These are phyloP conservation scores for Terebella lapidaria DNA, from an alignment of 2,888 invertebrate genomes.

Conservation along the genomic window DNA sequence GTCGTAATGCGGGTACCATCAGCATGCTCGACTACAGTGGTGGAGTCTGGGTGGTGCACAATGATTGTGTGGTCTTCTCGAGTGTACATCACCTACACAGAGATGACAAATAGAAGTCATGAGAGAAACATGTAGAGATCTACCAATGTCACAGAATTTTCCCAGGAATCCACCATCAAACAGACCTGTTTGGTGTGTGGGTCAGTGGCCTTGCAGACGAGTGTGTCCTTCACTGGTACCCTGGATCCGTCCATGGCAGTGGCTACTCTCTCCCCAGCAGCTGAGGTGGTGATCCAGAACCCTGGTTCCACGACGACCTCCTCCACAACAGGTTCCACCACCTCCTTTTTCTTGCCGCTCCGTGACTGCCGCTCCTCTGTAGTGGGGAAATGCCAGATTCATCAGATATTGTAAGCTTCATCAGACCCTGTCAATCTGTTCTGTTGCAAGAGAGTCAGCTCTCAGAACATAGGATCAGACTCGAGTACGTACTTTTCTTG, in stretches of 20 bases:
- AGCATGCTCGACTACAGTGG: constrained; percentile 49
- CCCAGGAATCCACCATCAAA: not conserved
- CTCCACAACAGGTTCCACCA: constrained; percentile 15
- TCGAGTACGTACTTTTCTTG: constrained; percentile 27
- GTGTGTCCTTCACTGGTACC: constrained; percentile 32
- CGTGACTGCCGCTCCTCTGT: constrained; percentile 1
- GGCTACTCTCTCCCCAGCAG: constrained; percentile 38
- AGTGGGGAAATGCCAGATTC: no score
- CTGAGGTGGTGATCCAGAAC: constrained; percentile 42
- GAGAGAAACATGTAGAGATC: not conserved
- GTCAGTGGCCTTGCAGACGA: constrained; percentile 45
- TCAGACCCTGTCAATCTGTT: no score
- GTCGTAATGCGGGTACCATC: constrained; percentile 52
- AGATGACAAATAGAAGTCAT: not conserved
- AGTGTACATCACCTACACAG: constrained; percentile 45
- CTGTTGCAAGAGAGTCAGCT: no score
- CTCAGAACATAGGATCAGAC: no score
- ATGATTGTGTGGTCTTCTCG: constrained; percentile 51
- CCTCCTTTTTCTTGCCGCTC: constrained; percentile 9
- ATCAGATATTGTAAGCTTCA: no score
- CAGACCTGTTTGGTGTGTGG: constrained; percentile 49
- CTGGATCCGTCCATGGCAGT: constrained; percentile 28
- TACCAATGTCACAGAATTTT: not conserved
- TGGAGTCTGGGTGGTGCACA: constrained; percentile 48
- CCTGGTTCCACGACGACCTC: constrained; percentile 11